Percentiles rank a stretch among this genome's conserved stretches.
These are phyloP conservation scores for Panurus biarmicus DNA, from an alignment of 2,113 vertebrate genomes.

Conservation along the genomic window DNA sequence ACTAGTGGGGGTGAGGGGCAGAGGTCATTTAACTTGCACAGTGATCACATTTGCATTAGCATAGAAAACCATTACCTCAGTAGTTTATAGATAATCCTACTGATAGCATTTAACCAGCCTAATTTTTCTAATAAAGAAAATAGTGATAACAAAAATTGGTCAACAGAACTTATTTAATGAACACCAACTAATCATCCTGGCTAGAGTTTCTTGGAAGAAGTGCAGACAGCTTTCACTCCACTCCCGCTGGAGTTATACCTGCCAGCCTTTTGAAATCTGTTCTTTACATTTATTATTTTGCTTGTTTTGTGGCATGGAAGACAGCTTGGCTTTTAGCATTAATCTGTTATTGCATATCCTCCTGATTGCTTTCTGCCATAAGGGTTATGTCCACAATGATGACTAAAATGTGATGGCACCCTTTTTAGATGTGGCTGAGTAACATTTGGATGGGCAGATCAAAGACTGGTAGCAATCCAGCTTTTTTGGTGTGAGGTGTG, in stretches of 20 bases:
- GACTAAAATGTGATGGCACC: background rate
- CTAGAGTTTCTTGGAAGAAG: background rate
- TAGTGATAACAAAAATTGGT: background rate
- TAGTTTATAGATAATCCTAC: constrained; percentile 6
- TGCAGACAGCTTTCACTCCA: background rate
- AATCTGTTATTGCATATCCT: background rate
- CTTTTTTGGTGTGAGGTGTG: background rate
- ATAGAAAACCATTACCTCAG: constrained; percentile 6
- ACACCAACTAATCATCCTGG: background rate
- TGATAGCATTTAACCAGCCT: background rate
- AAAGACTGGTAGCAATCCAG: background rate
- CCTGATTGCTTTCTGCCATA: background rate
- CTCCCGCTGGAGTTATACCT: background rate
- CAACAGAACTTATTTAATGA: background rate
- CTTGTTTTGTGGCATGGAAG: background rate
- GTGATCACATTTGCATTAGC: constrained; percentile 16
- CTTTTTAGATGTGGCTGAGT: background rate
- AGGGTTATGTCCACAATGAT: background rate
- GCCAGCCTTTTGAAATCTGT: background rate
- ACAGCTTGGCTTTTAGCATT: background rate
- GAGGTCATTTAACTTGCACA: background rate
- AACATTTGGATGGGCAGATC: background rate
- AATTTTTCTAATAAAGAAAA: constrained; percentile 24
- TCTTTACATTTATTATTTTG: background rate
- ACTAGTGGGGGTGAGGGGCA: background rate